Evolutionary conservation across 2,888 invertebrate species (phyloP), one percentile per base, ranked within the genome.

Genomic region (Bembecia ichneumoniformis): DNA sequence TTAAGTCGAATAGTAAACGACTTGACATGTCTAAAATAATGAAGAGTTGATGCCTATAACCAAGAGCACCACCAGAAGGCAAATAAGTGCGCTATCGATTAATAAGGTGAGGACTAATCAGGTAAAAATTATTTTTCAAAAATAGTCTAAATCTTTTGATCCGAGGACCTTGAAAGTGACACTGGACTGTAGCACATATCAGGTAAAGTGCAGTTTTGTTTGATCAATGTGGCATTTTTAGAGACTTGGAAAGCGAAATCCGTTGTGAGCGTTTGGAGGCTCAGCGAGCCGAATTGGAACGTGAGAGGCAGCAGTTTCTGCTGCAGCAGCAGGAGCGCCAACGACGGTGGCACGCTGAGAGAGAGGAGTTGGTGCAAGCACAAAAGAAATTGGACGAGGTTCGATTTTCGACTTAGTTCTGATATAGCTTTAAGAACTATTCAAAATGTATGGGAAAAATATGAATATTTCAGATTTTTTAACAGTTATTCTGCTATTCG

Each of bases 301-400:
- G 89, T 49, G 90, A 90, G 67, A 84, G 90, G 53, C 89, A 91
- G 70, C 86, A 89, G 74, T 86, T 91, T 67, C 82, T 90, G 69
- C 78, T 88, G 73, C 88, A 91, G 70, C 89, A 91, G 71, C 66
- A 71, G 53, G 86, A 87, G 70, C 63, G 87, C 53, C 86, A 87
- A 66, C 63, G 77, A 43, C 75, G 81, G 51, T 87, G 87, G 87
- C 82, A 80, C 52, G 72, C 68, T 1, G 87, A 90, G 87, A 81
- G 86, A 52, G 90, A 89, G 69, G 89, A 91, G 56, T 77, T 94
- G 54, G 89, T 92, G 63, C 89, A 89, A 57, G 92, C 93, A 46
- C 93, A 94, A 67, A 90, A 89, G 58, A 91, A 92, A 68, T 78
- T 94, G 1, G 92, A 93, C 62, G 88, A 87, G 71, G 91, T 86